These are phyloP conservation scores for Zonitis immaculata DNA, from an alignment of 2,888 invertebrate species.

Conservation along the genomic window DNA sequence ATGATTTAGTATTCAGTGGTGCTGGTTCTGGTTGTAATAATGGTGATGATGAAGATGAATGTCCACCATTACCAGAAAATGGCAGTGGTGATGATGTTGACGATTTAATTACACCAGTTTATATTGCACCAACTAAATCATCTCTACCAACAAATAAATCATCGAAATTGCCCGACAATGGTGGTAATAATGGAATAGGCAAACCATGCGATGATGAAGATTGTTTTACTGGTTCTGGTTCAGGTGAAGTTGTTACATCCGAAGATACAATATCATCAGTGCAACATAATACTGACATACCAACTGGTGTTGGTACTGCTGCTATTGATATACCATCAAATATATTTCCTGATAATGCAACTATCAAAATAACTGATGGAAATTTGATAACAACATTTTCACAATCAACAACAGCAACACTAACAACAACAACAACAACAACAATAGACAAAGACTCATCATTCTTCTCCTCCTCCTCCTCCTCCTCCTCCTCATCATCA, in stretches of 20 bases:
- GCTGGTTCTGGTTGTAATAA: constrained; percentile 87
- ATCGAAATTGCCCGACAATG: constrained; percentile 5
- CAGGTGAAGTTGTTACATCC: constrained; percentile 55
- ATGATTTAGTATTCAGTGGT: constrained; percentile 89
- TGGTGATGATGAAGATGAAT: constrained; percentile 89
- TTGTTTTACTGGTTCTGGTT: constrained; percentile 76
- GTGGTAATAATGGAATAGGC: constrained; percentile 19
- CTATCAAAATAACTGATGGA: background rate
- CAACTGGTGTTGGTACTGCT: no score
- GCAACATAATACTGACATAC: constrained; percentile 48
- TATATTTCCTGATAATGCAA: background rate
- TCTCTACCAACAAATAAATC: constrained; percentile 52
- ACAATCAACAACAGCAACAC: constrained; percentile 23
- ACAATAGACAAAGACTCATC: background rate
- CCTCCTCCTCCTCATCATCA: background rate
- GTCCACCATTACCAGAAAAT: constrained; percentile 75
- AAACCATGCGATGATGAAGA: constrained; percentile 72
- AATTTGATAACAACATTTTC: background rate
- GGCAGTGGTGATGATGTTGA: constrained; percentile 67
- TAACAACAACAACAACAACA: constrained; percentile 15
- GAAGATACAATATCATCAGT: constrained; percentile 60
- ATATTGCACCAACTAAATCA: constrained; percentile 75
- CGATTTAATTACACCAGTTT: constrained; percentile 89
- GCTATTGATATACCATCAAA: no score
- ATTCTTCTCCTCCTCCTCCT: background rate